Evolutionary conservation across 1,140 invertebrate genomes (phyloP).

Genomic region (Oreohelix idahoensis): DNA sequence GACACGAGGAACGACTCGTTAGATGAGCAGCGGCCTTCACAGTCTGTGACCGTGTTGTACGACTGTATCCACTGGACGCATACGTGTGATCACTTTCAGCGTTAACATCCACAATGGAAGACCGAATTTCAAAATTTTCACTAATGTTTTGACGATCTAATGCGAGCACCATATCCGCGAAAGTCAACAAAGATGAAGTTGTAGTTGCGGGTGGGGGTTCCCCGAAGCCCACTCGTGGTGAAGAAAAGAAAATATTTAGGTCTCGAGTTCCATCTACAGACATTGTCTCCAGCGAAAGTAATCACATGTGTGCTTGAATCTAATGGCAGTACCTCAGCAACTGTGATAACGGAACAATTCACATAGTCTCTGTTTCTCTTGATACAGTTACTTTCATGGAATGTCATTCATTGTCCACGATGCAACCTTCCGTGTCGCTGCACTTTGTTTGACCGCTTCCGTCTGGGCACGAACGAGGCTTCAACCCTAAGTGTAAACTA

Average conservation of each 20-base stretch:
- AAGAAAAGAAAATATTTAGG: constrained; percentile 35
- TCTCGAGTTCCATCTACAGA: constrained; percentile 20
- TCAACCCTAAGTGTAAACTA: not conserved
- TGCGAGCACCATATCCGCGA: constrained; percentile 35
- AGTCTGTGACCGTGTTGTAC: constrained; percentile 28
- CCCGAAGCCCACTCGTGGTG: constrained; percentile 26
- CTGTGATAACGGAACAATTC: not conserved
- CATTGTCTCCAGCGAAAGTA: constrained; percentile 5
- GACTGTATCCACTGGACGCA: constrained; percentile 11
- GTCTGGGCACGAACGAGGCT: constrained; percentile 26
- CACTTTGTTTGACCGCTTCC: constrained; percentile 40
- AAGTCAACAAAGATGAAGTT: constrained; percentile 30
- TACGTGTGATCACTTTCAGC: constrained; percentile 32
- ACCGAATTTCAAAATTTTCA: not conserved
- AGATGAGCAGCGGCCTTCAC: constrained; percentile 19
- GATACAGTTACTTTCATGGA: constrained; percentile 12
- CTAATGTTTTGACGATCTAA: constrained; percentile 14
- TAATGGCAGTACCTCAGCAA: not conserved
- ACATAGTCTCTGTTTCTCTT: not conserved
- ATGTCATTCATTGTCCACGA: constrained; percentile 43
- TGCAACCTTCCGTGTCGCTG: constrained; percentile 32
- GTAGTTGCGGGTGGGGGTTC: constrained; percentile 20
- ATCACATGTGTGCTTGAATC: not conserved
- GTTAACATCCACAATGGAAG: not conserved
- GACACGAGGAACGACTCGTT: not conserved